These are phyloP conservation scores for Zaprionus inermis DNA, from an alignment of 1,140 invertebrate species.

Conservation along the genomic window DNA sequence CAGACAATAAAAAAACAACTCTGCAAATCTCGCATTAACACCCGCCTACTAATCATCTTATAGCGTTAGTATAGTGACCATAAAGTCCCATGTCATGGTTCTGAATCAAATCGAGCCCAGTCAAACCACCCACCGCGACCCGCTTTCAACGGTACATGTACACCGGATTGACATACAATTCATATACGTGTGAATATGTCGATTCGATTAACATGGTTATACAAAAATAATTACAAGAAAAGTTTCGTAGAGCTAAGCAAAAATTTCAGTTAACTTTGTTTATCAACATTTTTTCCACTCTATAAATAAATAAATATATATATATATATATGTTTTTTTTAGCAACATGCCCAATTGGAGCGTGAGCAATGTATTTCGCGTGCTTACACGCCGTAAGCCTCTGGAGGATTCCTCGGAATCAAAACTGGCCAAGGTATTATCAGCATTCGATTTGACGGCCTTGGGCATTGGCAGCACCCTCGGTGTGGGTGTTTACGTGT, in stretches of 20 bases:
- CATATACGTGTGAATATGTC: slow-evolving; percentile 69
- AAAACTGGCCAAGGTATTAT: slow-evolving; percentile 90
- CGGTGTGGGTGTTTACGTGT: slow-evolving; percentile 96
- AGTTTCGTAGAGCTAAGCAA: slow-evolving; percentile 53
- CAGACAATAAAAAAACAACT: slow-evolving; percentile 31
- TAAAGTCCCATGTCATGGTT: slow-evolving; percentile 30
- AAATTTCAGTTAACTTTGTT: slow-evolving; percentile 19
- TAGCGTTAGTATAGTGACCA: slow-evolving; percentile 30
- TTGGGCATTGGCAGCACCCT: slow-evolving; percentile 94
- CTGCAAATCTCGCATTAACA: slow-evolving; percentile 68
- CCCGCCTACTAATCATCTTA: slow-evolving; percentile 68
- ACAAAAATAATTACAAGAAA: slow-evolving; percentile 35
- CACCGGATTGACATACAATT: slow-evolving; percentile 39
- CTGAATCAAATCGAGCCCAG: background rate
- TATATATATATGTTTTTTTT: slow-evolving; percentile 21
- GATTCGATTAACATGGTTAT: slow-evolving; percentile 64
- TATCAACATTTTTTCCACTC: slow-evolving; percentile 1
- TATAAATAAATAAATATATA: background rate
- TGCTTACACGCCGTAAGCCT: slow-evolving; percentile 76
- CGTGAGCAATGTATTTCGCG: slow-evolving; percentile 67
- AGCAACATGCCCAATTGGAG: slow-evolving; percentile 72
- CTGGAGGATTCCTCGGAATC: slow-evolving; percentile 84
- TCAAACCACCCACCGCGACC: slow-evolving; percentile 19
- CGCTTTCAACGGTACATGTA: slow-evolving; percentile 12
- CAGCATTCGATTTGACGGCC: slow-evolving; percentile 90